Evolutionary conservation across 2,888 invertebrate species (phyloP).

Genomic region (Octodonta nipae): DNA sequence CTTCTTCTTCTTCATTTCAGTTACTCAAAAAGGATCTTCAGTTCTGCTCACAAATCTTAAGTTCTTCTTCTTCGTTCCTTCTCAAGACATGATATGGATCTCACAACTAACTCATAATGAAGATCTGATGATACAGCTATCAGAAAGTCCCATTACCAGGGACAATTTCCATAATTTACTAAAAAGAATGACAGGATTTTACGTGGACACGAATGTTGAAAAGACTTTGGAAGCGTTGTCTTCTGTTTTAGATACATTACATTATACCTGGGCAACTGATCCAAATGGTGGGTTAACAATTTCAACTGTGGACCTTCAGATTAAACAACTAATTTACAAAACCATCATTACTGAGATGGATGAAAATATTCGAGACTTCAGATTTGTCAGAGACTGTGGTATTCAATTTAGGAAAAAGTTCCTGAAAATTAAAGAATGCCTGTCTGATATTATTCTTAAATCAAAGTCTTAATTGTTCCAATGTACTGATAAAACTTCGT

Average conservation of each 20-base stretch:
- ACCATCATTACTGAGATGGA: constrained; percentile 65
- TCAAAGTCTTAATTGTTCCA: too few species aligned
- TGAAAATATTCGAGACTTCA: constrained; percentile 71
- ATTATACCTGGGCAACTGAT: constrained; percentile 50
- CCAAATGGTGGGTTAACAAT: constrained; percentile 47
- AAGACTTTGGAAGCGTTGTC: constrained; percentile 52
- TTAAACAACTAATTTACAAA: constrained; percentile 64
- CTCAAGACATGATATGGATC: too few species aligned
- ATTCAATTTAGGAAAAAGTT: constrained; percentile 83
- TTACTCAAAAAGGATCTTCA: too few species aligned
- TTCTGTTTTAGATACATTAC: constrained; percentile 48
- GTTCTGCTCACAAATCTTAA: too few species aligned
- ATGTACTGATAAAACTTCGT: too few species aligned
- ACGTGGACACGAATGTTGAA: constrained; percentile 57
- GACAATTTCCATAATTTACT: constrained; percentile 67
- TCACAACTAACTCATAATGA: constrained; percentile 79
- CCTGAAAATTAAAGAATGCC: constrained; percentile 51
- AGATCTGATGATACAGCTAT: constrained; percentile 56
- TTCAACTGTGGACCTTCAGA: constrained; percentile 59
- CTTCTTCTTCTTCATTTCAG: too few species aligned
- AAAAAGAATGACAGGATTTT: constrained; percentile 86
- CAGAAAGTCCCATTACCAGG: constrained; percentile 35
- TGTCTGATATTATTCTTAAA: constrained; percentile 49
- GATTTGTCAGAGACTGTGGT: constrained; percentile 85
- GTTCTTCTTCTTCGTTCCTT: too few species aligned